phyloP scores from a whole-genome alignment of 2,888 invertebrate genomes.

The Stenoptilia bipunctidactyla region DNA sequence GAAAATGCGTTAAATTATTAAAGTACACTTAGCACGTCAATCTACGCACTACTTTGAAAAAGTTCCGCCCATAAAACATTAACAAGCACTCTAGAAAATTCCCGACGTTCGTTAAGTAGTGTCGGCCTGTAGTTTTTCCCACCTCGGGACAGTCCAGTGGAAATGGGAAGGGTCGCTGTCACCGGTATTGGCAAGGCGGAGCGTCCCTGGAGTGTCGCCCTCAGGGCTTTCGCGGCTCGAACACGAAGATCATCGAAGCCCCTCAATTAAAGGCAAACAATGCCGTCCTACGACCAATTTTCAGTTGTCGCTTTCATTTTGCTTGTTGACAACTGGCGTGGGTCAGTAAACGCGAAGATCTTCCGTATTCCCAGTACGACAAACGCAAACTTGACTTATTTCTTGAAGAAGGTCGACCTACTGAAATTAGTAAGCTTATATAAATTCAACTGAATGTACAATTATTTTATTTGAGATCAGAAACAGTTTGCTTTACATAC shows the following conservation, averaged over 20 bases:
- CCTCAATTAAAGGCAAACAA: constrained; percentile 67
- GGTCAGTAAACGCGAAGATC: constrained; percentile 43
- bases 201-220: constrained; percentile 61
- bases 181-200: constrained; percentile 63
- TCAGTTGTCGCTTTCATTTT: constrained; percentile 61
- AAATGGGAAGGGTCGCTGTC: constrained; percentile 58
- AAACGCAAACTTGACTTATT: too few species aligned
- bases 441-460: too few species aligned
- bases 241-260: constrained; percentile 59
- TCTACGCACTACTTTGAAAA: constrained; percentile 63
- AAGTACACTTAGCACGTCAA: constrained; percentile 66
- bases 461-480: too few species aligned
- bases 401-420: too few species aligned
- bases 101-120: constrained; percentile 66
- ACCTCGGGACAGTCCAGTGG: constrained; percentile 49
- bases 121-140: constrained; percentile 69
- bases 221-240: constrained; percentile 34
- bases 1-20: constrained; percentile 64
- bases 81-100: constrained; percentile 70
- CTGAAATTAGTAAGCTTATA: too few species aligned
- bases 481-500: too few species aligned
- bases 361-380: constrained; percentile 29
- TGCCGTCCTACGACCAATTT: constrained; percentile 52
- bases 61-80: constrained; percentile 70
- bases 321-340: constrained; percentile 54